These are phyloP conservation scores for Parasteatoda tepidariorum DNA, from an alignment of 1,140 invertebrate species.

Conservation along the genomic window DNA sequence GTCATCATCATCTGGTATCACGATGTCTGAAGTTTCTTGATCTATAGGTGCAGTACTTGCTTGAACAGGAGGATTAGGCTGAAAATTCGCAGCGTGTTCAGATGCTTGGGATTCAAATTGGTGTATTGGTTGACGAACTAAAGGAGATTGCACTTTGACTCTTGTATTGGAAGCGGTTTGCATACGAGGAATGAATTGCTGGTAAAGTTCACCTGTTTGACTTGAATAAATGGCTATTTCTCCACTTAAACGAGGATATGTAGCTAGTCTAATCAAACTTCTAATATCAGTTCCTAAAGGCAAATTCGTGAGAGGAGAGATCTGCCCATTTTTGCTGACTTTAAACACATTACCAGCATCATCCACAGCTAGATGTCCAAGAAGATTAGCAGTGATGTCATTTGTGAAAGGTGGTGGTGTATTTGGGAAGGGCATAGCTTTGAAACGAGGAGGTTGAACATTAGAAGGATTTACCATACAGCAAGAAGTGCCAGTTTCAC, in stretches of 20 bases:
- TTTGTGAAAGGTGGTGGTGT: no score
- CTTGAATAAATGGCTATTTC: background rate
- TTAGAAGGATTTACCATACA: background rate
- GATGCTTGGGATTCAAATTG: background rate
- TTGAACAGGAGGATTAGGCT: no score
- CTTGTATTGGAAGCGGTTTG: background rate
- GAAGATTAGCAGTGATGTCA: background rate
- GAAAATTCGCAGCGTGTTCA: background rate
- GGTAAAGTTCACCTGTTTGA: slow-evolving; percentile 1
- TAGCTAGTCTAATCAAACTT: background rate
- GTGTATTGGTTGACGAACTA: background rate
- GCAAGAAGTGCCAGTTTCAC: background rate
- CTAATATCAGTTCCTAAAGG: background rate
- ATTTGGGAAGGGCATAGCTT: background rate
- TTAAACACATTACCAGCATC: slow-evolving; percentile 6
- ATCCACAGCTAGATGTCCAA: slow-evolving; percentile 28
- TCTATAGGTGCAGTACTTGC: background rate
- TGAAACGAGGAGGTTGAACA: background rate
- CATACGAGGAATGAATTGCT: background rate
- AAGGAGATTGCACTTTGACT: background rate
- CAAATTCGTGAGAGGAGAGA: background rate
- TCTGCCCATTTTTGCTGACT: slow-evolving; percentile 10
- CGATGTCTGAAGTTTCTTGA: background rate
- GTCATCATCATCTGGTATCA: slow-evolving; percentile 44
- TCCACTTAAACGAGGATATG: background rate